phyloP scores from a whole-genome alignment of 2,113 vertebrate genomes.

The Mystacornis crossleyi region DNA sequence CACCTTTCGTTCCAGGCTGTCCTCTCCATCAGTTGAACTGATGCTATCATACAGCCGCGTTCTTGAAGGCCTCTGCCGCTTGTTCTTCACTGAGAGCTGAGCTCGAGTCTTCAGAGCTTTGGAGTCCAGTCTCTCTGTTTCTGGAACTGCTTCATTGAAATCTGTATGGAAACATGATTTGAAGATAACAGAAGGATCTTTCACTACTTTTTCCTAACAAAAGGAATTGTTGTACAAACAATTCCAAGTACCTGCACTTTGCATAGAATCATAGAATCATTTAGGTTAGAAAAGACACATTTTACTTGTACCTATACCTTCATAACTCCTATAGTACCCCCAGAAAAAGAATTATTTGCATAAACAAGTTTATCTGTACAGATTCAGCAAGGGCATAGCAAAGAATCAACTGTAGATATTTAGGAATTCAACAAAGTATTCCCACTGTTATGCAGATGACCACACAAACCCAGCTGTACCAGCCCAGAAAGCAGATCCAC shows the following conservation, averaged over 20 bases:
- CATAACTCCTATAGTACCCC: background rate
- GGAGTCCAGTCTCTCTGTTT: slow-evolving; percentile 79
- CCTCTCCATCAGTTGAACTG: slow-evolving; percentile 87
- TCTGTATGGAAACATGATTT: slow-evolving; percentile 58
- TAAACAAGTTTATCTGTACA: background rate
- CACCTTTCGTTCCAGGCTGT: slow-evolving; percentile 83
- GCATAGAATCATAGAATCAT: background rate
- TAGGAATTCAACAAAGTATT: background rate
- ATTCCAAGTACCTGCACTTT: background rate
- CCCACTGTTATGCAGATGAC: background rate
- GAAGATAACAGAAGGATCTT: background rate
- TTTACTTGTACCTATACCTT: background rate
- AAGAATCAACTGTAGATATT: background rate
- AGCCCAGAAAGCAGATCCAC: background rate
- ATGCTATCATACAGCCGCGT: slow-evolving; percentile 78
- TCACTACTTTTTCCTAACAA: background rate
- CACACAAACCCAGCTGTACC: background rate
- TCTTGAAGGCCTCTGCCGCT: slow-evolving; percentile 76
- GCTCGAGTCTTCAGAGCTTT: slow-evolving; percentile 80
- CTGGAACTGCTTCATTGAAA: slow-evolving; percentile 79
- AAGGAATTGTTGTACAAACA: background rate
- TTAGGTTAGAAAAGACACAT: background rate
- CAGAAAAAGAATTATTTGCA: background rate
- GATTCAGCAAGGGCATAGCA: background rate
- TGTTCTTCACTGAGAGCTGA: slow-evolving; percentile 80